Evolutionary conservation across 2,888 invertebrate species (phyloP).

Genomic region (Eupithecia exiguata): DNA sequence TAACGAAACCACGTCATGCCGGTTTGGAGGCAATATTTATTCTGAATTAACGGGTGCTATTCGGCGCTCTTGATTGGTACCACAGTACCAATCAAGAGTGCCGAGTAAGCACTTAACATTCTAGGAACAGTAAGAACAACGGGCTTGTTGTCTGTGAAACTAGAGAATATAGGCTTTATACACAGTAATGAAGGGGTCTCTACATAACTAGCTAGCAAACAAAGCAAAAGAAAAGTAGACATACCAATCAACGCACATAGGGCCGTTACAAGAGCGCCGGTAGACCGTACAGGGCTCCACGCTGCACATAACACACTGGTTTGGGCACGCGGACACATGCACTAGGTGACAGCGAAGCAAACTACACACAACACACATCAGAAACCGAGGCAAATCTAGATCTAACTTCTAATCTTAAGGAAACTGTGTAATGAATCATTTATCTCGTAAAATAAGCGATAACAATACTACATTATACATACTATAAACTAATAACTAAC

Average conservation of each 20-base stretch:
- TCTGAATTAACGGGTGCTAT: too few species aligned
- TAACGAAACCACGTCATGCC: too few species aligned
- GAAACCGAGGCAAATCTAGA: not conserved
- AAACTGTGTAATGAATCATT: not conserved
- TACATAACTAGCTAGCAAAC: not conserved
- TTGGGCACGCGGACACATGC: constrained; percentile 76
- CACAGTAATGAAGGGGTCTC: too few species aligned
- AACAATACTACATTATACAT: not conserved
- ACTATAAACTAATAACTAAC: too few species aligned
- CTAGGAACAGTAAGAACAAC: too few species aligned
- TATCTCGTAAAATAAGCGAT: not conserved
- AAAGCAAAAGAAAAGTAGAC: constrained; percentile 46
- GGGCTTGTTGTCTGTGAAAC: too few species aligned
- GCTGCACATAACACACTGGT: constrained; percentile 76
- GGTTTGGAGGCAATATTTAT: too few species aligned
- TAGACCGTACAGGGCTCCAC: constrained; percentile 70
- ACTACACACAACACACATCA: constrained; percentile 28
- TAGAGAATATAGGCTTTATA: too few species aligned
- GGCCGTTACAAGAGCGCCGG: constrained; percentile 70
- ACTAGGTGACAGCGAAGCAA: constrained; percentile 75
- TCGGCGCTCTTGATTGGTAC: too few species aligned
- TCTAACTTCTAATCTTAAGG: not conserved
- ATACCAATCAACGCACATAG: constrained; percentile 78
- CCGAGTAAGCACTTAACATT: too few species aligned
- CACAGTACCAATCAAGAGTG: too few species aligned